Evolutionary conservation across 2,113 vertebrate genomes (phyloP).

Genomic region (Taurulus bubalis): DNA sequence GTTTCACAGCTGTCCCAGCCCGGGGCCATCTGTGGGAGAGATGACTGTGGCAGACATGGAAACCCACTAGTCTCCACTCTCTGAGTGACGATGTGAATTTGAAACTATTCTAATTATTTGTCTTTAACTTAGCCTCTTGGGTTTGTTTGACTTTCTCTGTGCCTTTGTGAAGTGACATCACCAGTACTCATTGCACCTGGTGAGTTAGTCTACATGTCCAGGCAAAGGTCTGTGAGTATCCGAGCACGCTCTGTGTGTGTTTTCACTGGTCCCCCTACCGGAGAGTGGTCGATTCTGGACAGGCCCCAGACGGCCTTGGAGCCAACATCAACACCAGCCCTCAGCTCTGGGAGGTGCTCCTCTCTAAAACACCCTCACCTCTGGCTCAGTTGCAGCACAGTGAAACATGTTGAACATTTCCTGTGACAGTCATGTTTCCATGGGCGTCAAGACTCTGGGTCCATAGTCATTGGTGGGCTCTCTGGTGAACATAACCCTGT

Average conservation of each 20-base stretch:
- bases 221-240: constrained; percentile 45
- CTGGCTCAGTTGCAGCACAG: constrained; percentile 61
- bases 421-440: constrained; percentile 77
- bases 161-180: constrained; percentile 30
- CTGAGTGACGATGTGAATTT: constrained; percentile 45
- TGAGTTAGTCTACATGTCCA: constrained; percentile 50
- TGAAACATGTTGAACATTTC: constrained; percentile 83
- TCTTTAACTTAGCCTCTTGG: constrained; percentile 22
- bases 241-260: constrained; percentile 60
- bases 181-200: constrained; percentile 5
- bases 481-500: constrained; percentile 63
- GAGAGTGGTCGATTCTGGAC: constrained; percentile 69
- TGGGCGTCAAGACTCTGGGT: constrained; percentile 41
- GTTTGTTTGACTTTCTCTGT: constrained; percentile 45
- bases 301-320: constrained; percentile 36
- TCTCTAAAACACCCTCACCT: constrained; percentile 63
- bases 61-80: constrained; percentile 47
- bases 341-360: constrained; percentile 56
- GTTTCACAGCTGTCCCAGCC: constrained; percentile 69
- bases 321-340: constrained; percentile 79
- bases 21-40: constrained; percentile 57
- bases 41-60: constrained; percentile 58
- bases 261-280: constrained; percentile 64
- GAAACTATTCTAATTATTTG: constrained; percentile 50
- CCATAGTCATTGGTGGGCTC: constrained; percentile 26